phyloP scores from a whole-genome alignment of 1,140 invertebrate genomes.

The Dendroctonus ponderosae region DNA sequence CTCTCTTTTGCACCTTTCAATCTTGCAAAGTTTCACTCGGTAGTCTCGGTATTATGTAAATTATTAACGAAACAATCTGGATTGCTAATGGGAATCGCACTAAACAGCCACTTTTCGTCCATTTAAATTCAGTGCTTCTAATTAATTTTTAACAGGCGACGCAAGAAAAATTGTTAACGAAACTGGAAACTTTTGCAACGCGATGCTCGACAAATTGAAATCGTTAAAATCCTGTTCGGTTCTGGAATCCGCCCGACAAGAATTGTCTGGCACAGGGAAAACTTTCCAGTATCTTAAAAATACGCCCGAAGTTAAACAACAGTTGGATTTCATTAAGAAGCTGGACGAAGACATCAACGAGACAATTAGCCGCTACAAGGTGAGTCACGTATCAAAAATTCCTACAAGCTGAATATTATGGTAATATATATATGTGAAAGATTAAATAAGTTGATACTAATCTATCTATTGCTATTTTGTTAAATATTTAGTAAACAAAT shows the following conservation, averaged over 20 bases:
- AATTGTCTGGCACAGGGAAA: conserved; percentile 4
- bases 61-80: background rate
- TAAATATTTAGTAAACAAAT: no score
- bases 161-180: conserved; percentile 25
- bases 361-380: conserved; percentile 25
- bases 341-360: conserved; percentile 24
- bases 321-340: conserved; percentile 22
- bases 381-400: no score
- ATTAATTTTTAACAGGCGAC: conserved; percentile 23
- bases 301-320: conserved; percentile 24
- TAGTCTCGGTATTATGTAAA: background rate
- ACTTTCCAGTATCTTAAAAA: conserved; percentile 24
- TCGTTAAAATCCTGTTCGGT: conserved; percentile 27
- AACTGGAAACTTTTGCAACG: conserved; percentile 26
- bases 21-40: background rate
- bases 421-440: no score
- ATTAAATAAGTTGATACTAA: no score
- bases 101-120: background rate
- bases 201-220: conserved; percentile 26
- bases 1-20: background rate
- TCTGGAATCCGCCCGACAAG: conserved; percentile 11
- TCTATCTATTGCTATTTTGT: no score
- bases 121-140: background rate
- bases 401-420: no score
- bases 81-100: background rate